Conservation (phyloP, 2,888 invertebrate genomes). For the Pyrocoelia pectoralis region DNA sequence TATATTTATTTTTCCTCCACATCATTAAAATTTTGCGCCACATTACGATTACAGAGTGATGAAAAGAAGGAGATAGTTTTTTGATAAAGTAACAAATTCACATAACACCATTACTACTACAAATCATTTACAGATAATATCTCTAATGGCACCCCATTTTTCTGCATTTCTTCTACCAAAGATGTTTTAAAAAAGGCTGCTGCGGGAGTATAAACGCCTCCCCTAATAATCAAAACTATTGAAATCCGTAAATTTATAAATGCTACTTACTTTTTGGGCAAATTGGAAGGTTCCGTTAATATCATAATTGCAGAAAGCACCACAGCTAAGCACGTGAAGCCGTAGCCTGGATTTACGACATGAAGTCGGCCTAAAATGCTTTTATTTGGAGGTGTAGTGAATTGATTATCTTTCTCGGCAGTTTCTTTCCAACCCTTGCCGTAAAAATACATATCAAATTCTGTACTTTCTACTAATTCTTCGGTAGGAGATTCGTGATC, state of each 20-base stretch:
- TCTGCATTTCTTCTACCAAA: constrained; percentile 5
- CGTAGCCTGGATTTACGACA: constrained; percentile 82
- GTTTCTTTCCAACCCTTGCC: constrained; percentile 81
- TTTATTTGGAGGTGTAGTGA: constrained; percentile 68
- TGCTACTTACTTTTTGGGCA: constrained; percentile 73
- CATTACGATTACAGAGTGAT: no score
- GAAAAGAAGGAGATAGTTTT: no score
- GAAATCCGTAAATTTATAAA: not conserved
- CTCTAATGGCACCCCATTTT: constrained; percentile 8
- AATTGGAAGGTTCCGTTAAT: constrained; percentile 75
- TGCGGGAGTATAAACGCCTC: constrained; percentile 22
- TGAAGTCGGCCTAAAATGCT: constrained; percentile 71
- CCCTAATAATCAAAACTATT: no score
- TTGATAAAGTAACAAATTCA: no score
- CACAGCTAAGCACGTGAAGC: constrained; percentile 77
- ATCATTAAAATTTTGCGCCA: no score
- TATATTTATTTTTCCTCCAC: no score
- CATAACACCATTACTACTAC: not conserved
- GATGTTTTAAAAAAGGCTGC: constrained; percentile 16
- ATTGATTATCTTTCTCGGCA: constrained; percentile 66
- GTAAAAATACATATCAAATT: constrained; percentile 74
- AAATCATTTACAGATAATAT: constrained; percentile 9
- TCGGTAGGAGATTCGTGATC: constrained; percentile 72
- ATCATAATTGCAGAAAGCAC: constrained; percentile 78
- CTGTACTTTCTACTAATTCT: constrained; percentile 66